These are phyloP conservation scores for Sebastes vulpes DNA, from an alignment of 2,797 vertebrate species.

Conservation along the genomic window DNA sequence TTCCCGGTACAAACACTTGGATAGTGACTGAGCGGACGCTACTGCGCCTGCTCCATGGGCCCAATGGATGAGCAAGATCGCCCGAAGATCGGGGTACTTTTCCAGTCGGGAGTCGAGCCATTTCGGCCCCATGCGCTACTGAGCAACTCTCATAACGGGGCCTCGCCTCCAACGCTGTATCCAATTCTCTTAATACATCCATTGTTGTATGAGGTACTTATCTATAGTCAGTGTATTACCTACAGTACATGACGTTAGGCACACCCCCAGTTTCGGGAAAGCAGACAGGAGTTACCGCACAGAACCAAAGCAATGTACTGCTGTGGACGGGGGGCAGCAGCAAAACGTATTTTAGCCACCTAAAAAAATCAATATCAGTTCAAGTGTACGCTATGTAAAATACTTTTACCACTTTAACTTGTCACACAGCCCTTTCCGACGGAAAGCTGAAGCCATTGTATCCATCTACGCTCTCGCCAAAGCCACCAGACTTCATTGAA, in stretches of 20 bases:
- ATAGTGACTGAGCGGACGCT: no score
- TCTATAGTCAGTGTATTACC: background rate
- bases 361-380: background rate
- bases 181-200: no score
- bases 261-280: background rate
- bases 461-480: background rate
- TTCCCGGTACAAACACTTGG: no score
- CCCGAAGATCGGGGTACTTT: no score
- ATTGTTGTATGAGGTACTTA: background rate
- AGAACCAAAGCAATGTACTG: background rate
- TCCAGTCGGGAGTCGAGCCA: no score
- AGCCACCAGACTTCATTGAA: background rate
- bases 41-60: no score
- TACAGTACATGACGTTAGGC: background rate
- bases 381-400: background rate
- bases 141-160: no score
- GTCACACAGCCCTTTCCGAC: background rate
- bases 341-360: background rate
- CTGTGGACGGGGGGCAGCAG: background rate
- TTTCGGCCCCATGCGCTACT: fast-evolving
- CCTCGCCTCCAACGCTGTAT: no score
- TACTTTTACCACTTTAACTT: background rate
- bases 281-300: background rate
- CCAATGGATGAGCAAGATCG: no score
- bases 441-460: background rate